phyloP scores from a whole-genome alignment of 2,888 invertebrate species.

The Drosophila subquinaria region DNA sequence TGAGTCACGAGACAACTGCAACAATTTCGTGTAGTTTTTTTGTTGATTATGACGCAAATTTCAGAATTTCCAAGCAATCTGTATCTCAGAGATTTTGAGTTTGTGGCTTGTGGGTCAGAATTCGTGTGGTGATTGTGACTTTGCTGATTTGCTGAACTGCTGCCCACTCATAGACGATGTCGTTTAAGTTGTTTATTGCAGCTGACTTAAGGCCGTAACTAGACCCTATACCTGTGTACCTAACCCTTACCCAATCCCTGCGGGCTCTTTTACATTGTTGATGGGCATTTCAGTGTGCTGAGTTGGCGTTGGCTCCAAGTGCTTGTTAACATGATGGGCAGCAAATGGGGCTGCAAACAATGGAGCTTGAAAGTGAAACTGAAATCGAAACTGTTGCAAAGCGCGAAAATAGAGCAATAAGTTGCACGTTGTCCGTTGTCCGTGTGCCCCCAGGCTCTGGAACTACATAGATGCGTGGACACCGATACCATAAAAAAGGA shows the following conservation, averaged over 20 bases:
- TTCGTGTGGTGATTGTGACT: slow-evolving; percentile 27
- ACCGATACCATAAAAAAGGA: slow-evolving; percentile 53
- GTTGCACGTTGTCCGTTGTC: slow-evolving; percentile 51
- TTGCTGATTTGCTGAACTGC: slow-evolving; percentile 46
- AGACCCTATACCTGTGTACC: not conserved
- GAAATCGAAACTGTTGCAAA: slow-evolving; percentile 71
- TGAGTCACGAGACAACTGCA: slow-evolving; percentile 37
- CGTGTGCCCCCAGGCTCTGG: slow-evolving; percentile 3
- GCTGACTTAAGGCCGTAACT: slow-evolving; percentile 19
- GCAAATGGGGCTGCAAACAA: slow-evolving; percentile 64
- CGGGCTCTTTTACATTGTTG: slow-evolving; percentile 70
- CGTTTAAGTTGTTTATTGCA: slow-evolving; percentile 68
- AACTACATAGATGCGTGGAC: slow-evolving; percentile 63
- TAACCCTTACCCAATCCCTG: slow-evolving; percentile 8
- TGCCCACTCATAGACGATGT: slow-evolving; percentile 61
- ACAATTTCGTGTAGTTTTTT: slow-evolving; percentile 27
- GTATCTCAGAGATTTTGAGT: slow-evolving; percentile 14
- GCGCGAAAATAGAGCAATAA: slow-evolving; percentile 77
- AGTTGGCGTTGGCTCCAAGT: slow-evolving; percentile 52
- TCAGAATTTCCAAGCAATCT: slow-evolving; percentile 27
- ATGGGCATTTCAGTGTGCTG: slow-evolving; percentile 35
- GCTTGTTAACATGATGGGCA: slow-evolving; percentile 79
- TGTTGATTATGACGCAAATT: slow-evolving; percentile 37
- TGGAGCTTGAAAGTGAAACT: slow-evolving; percentile 76
- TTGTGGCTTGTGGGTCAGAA: slow-evolving; percentile 15